Base-by-base conservation (phyloP, 2,888 invertebrate genomes). In the Clostera curtula region DNA sequence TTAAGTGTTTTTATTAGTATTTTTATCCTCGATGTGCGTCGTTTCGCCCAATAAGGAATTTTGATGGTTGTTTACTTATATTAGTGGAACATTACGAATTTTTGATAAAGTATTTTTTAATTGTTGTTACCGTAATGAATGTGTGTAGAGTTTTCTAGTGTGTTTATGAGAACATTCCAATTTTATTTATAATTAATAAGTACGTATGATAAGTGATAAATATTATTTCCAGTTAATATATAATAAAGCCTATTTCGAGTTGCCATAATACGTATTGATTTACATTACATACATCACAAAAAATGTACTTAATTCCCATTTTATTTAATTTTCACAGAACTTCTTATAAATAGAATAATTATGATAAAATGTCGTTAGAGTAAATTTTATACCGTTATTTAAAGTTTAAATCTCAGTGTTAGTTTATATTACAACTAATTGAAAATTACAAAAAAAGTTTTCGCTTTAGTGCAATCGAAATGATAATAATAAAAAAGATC, bases 231-330 rank as follows among this genome's bases (percentile, higher is more conserved):
- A 50, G 49, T 44, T 41, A 31, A 26, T 39, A 43, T 37, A 26
- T 37, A 34, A 44, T 50, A 57, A 56, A 62, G 52, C 39, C 46
- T 63, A 61, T 62, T 61, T 63, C 52, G 58, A 59, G 79, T 71
- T 80, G 80, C 80, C 80, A 82, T 82, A 75, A 53, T 64, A 68
- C n/a, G n/a, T n/a, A n/a, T n/a, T n/a, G n/a, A n/a, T n/a, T n/a
- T n/a, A n/a, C 62, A 60, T 66, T 64, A 50, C 52, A 37, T 39
- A 50, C 39, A 42, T 62, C 46, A 53, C 62, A 58, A 54, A 56
- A 58, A 40, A 66, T 74, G 79, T 80, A 77, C 77, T 80, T 79
- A 80, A 75, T 64, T 64, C 60, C 50, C 50, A 50, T 40, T 45
- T 54, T 47, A 26, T 41, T 42, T 38, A 20, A 34, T 51, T 36